These are phyloP conservation scores for Mycalesis mineus DNA, from an alignment of 2,888 invertebrate species.

Conservation along the genomic window DNA sequence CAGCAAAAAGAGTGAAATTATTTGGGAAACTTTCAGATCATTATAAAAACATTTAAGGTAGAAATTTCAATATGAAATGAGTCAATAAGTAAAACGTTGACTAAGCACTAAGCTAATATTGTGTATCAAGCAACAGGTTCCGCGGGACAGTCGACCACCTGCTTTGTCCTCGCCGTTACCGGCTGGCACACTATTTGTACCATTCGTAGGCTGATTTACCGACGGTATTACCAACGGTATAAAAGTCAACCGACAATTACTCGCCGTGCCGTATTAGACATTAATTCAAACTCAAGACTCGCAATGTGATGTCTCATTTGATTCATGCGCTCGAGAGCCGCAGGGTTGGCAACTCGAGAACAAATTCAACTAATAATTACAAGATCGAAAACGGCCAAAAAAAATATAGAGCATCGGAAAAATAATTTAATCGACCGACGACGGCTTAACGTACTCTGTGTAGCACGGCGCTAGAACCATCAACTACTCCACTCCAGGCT, in stretches of 20 bases:
- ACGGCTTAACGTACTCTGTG: too few species aligned
- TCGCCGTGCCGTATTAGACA: conserved; percentile 60
- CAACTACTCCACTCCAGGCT: too few species aligned
- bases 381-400: too few species aligned
- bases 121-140: background rate
- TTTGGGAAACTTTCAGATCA: background rate
- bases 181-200: conserved; percentile 44
- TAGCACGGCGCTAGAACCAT: too few species aligned
- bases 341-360: conserved; percentile 5
- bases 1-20: background rate
- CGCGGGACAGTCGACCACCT: background rate
- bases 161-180: conserved; percentile 1
- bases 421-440: too few species aligned
- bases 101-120: background rate
- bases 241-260: conserved; percentile 63
- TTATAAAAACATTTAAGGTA: too few species aligned
- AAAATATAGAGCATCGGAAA: too few species aligned
- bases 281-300: conserved; percentile 41
- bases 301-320: conserved; percentile 47
- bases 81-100: background rate
- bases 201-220: conserved; percentile 56
- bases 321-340: conserved; percentile 49
- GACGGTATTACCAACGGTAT: conserved; percentile 45
- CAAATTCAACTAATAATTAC: background rate
- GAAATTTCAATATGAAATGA: too few species aligned